Evolutionary conservation across 1,140 invertebrate genomes (phyloP).

Genomic region (Tigriopus japonicus): DNA sequence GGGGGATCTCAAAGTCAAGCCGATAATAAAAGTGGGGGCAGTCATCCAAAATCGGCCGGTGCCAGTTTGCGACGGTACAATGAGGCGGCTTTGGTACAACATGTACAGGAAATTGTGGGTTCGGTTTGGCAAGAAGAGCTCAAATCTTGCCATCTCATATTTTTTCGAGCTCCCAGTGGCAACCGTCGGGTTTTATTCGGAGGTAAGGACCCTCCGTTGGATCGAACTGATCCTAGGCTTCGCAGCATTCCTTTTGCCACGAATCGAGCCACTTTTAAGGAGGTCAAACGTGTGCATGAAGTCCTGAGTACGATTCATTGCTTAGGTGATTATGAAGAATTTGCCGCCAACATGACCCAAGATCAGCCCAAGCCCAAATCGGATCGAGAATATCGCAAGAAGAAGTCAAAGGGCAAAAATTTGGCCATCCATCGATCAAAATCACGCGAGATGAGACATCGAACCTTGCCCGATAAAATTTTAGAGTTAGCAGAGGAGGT

Average conservation of each 20-base stretch:
- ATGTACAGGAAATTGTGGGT: conserved; percentile 51
- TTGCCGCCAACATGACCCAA: neutral
- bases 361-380: too few species aligned
- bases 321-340: conserved; percentile 5
- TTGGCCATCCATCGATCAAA: neutral
- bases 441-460: neutral
- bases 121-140: conserved; percentile 43
- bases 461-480: neutral
- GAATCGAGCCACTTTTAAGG: conserved; percentile 53
- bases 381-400: neutral
- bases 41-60: conserved; percentile 52
- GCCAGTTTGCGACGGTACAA: conserved; percentile 59
- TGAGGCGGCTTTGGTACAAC: conserved; percentile 49
- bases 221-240: conserved; percentile 40
- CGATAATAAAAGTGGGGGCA: conserved; percentile 41
- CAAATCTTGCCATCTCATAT: conserved; percentile 45
- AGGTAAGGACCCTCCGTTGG: conserved; percentile 43
- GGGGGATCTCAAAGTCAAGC: conserved; percentile 50
- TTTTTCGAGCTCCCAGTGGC: conserved; percentile 52
- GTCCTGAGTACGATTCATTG: conserved; percentile 43
- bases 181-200: conserved; percentile 53
- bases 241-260: conserved; percentile 62
- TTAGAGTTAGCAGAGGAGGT: neutral
- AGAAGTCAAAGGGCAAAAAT: neutral
- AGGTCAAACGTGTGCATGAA: conserved; percentile 52